Conservation (phyloP, 2,888 invertebrate species). For the Agrochola macilenta region DNA sequence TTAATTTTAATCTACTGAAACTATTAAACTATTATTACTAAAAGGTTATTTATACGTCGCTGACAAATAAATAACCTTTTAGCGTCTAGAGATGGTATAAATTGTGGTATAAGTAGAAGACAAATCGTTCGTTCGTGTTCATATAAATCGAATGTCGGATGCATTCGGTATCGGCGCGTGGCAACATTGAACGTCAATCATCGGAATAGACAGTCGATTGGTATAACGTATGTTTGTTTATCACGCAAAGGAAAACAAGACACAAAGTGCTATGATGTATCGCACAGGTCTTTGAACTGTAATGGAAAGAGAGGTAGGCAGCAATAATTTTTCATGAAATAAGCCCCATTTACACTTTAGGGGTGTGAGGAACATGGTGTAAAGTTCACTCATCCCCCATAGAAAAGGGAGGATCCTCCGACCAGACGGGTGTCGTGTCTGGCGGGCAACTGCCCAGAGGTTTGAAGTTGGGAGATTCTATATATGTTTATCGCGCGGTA, state of each 20-base stretch:
- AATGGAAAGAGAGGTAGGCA: background rate
- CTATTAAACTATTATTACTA: no score
- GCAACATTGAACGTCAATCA: constrained; percentile 44
- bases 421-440: no score
- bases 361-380: no score
- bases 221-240: constrained; percentile 36
- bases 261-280: background rate
- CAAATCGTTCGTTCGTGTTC: constrained; percentile 30
- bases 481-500: no score
- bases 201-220: constrained; percentile 19
- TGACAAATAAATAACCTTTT: background rate
- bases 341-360: no score
- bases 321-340: no score
- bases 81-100: background rate
- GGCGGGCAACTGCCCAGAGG: no score
- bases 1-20: background rate
- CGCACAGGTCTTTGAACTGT: background rate
- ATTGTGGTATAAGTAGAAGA: background rate
- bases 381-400: no score
- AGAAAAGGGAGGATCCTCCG: no score
- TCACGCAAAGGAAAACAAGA: constrained; percentile 30
- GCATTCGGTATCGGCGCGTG: constrained; percentile 31
- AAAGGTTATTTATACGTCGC: no score
- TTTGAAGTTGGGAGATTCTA: no score
- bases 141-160: constrained; percentile 28